A percentile compares a stretch with the other conserved stretches of the same genome.
Conservation (phyloP, 2,888 invertebrate species). For the Cheiracanthium punctorium region DNA sequence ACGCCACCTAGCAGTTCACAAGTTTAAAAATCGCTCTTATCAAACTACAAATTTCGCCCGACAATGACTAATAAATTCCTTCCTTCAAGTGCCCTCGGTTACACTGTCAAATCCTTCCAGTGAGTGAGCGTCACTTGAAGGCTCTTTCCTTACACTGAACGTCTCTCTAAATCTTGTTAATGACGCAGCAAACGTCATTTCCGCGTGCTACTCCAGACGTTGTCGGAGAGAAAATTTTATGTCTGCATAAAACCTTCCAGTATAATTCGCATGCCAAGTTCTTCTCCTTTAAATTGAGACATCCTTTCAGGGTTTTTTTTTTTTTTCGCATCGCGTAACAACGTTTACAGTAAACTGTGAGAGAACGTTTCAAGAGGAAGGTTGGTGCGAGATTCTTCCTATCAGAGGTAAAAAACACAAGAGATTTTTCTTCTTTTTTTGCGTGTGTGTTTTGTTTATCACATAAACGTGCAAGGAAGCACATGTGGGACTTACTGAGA, state of each 20-base stretch:
- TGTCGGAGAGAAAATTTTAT: slow-evolving; percentile 10
- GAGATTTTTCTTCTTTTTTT: too few relatives aligned
- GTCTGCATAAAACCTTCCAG: slow-evolving; percentile 11
- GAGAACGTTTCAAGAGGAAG: too few relatives aligned
- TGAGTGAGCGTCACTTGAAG: not conserved
- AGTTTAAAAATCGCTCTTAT: not conserved
- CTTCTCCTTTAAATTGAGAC: slow-evolving; percentile 9
- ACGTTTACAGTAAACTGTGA: too few relatives aligned
- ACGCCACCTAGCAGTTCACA: not conserved
- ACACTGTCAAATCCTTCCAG: not conserved
- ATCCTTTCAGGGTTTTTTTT: not conserved
- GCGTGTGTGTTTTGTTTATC: too few relatives aligned
- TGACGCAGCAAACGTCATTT: slow-evolving; percentile 15
- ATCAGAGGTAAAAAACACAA: too few relatives aligned
- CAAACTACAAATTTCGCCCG: not conserved
- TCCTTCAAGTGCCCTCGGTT: not conserved
- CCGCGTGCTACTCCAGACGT: not conserved
- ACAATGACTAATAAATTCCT: not conserved
- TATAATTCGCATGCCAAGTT: not conserved
- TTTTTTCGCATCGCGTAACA: not conserved
- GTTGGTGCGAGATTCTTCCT: too few relatives aligned
- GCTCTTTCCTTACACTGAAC: not conserved
- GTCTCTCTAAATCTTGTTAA: slow-evolving; percentile 19
- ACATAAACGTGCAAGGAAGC: too few relatives aligned
- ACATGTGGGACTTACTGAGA: too few relatives aligned